phyloP scores from a whole-genome alignment of 1,140 invertebrate genomes.

The Drosophila pseudoananassae region DNA sequence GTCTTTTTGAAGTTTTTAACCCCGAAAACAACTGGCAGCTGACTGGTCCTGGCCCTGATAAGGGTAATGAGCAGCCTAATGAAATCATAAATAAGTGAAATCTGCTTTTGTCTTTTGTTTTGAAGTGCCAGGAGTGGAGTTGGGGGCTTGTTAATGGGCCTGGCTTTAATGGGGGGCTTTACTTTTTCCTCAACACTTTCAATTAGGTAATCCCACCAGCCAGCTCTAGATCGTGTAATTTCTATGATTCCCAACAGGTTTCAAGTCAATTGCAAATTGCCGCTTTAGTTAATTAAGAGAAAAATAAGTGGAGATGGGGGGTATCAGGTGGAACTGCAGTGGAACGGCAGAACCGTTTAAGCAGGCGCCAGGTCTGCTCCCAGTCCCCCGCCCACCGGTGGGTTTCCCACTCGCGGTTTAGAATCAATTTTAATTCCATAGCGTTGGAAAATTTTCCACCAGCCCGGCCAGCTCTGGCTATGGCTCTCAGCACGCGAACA shows the following conservation, averaged over 20 bases:
- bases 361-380: constrained; percentile 53
- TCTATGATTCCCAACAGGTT: constrained; percentile 35
- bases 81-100: constrained; percentile 41
- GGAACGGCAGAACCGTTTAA: constrained; percentile 53
- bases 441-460: constrained; percentile 77
- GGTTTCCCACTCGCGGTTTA: constrained; percentile 15
- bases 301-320: constrained; percentile 12
- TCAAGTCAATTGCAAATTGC: constrained; percentile 33
- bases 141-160: not conserved
- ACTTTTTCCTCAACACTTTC: constrained; percentile 9
- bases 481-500: constrained; percentile 44
- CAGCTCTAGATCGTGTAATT: constrained; percentile 27
- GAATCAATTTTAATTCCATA: constrained; percentile 76
- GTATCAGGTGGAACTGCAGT: constrained; percentile 30
- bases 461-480: constrained; percentile 13
- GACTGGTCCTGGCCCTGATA: constrained; percentile 16
- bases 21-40: constrained; percentile 3
- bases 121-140: not conserved
- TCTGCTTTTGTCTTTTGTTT: constrained; percentile 10
- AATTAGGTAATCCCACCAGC: constrained; percentile 31
- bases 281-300: constrained; percentile 56
- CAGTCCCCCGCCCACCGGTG: not conserved
- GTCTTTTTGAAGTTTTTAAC: constrained; percentile 34
- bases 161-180: no score
- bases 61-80: constrained; percentile 43